These are phyloP conservation scores for Chloropsis cyanopogon DNA, from an alignment of 2,113 vertebrate genomes.

Conservation along the genomic window DNA sequence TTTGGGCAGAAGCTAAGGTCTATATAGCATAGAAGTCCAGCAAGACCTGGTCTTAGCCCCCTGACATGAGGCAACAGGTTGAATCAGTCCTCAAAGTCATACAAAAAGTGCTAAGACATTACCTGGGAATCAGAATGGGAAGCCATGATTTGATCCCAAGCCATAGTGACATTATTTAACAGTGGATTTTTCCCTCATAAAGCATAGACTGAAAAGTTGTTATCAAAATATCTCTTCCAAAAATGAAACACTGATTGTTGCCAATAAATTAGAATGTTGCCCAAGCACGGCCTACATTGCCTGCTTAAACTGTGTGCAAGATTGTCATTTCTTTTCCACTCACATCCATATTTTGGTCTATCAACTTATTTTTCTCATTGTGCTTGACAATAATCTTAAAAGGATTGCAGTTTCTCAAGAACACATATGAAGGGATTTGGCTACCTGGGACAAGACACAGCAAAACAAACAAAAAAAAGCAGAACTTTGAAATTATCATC, in stretches of 20 bases:
- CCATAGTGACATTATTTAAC: not conserved
- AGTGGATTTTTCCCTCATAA: not conserved
- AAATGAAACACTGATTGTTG: not conserved
- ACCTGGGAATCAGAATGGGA: not conserved
- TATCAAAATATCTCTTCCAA: not conserved
- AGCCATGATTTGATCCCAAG: not conserved
- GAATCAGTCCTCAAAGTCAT: not conserved
- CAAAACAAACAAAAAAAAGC: not conserved
- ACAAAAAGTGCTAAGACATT: not conserved
- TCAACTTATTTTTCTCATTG: not conserved
- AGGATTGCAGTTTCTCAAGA: not conserved
- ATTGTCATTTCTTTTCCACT: not conserved
- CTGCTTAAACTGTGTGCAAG: not conserved
- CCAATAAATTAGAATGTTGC: not conserved
- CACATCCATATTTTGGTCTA: not conserved
- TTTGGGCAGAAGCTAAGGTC: not conserved
- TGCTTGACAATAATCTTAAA: not conserved
- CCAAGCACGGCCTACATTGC: not conserved
- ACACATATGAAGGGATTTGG: not conserved
- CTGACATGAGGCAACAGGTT: not conserved
- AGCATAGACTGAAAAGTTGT: not conserved
- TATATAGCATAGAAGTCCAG: not conserved
- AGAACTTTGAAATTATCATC: not conserved
- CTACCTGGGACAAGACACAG: not conserved
- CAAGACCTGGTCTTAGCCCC: not conserved